Base-by-base conservation (phyloP, 2,113 vertebrate species). In the Rhynchopsitta pachyrhyncha region DNA sequence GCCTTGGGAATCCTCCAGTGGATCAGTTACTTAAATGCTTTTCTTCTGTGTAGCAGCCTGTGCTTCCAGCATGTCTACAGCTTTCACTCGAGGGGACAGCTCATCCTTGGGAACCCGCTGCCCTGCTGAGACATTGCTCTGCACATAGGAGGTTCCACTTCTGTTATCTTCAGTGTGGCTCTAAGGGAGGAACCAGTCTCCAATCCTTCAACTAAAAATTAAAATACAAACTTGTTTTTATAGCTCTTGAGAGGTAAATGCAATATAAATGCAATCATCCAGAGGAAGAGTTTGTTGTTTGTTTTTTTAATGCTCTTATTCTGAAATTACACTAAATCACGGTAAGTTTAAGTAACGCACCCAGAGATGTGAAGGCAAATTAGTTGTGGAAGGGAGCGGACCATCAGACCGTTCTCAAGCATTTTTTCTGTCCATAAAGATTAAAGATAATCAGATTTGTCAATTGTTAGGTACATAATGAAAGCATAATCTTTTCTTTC, bases 1-100 rank as follows among this genome's bases (percentile, higher is more conserved):
- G 66, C 31, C 57, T 89, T 96, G 88, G 86, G 95, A 96, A 85
- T 89, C 77, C 31, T 91, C 41, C 62, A 92, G 44, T 27, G 62
- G 77, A 93, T 68, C 74, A 79, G 53, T 87, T 68, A 44, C 33
- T 70, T 57, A 46, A 74, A 70, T 90, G 50, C 64, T 96, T 94
- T 70, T 44, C 53, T 87, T 93, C 67, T 27, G 22, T 75, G 37
- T 35, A 85, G 68, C 47, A 68, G 70, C 31, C 19, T 81, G 5
- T 68, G 33, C 60, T 96, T 91, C 71, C 73, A 88, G 66, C 24
- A 24, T 69, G 52, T 71, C 73, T 93, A 10, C 44, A 76, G 53
- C 44, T 82, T 81, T 89, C 82, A 44, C 33, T 28, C 11, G 3
- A 50, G 59, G 24, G 60, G 64, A 78, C 42, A 82, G 15, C 47